Base-by-base conservation (phyloP, 2,113 vertebrate species). In the Phrynosoma blainvillii region DNA sequence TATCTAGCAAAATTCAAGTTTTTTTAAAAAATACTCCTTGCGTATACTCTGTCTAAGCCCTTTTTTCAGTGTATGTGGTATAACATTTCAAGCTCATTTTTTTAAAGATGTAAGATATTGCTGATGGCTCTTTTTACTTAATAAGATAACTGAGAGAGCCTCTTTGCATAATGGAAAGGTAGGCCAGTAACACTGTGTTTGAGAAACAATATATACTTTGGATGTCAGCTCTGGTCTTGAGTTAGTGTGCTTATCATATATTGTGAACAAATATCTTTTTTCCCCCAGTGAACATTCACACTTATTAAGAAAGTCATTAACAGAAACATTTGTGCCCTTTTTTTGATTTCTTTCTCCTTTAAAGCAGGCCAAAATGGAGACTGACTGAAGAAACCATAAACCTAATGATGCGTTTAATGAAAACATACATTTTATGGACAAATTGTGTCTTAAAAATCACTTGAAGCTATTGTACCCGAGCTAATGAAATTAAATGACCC, bases 401-500 rank as follows among this genome's bases (percentile, higher is more conserved):
- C 96, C 94, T 97, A 97, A 97, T 97, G 97, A 96, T 92, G 95
- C 96, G 0, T 97, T 96, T 97, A 96, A 97, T 97, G 97, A 97
- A 97, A 97, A 92, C 96, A 96, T 94, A 93, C 94, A 96, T 95
- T 97, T 97, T 96, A 96, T 95, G 95, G 95, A 95, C 92, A 96
- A 97, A 97, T 95, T 96, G 96, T 30, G 93, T 92, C 94, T 94
- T 96, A 96, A 96, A 96, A 96, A 95, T 95, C 95, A 95, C 93
- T 96, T 93, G 93, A 95, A 96, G 91, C 89, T 92, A 78, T 89
- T 93, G 89, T 36, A 86, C 89, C 70, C 79, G 92, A 93, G 91
- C 95, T 97, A 96, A 96, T 96, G 92, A 93, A 95, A 96, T 96
- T 93, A 96, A 96, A 96, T 93, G 93, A 94, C 93, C 93, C 95